These are phyloP conservation scores for Apodemia zela DNA, from an alignment of 2,888 invertebrate species.

Conservation along the genomic window DNA sequence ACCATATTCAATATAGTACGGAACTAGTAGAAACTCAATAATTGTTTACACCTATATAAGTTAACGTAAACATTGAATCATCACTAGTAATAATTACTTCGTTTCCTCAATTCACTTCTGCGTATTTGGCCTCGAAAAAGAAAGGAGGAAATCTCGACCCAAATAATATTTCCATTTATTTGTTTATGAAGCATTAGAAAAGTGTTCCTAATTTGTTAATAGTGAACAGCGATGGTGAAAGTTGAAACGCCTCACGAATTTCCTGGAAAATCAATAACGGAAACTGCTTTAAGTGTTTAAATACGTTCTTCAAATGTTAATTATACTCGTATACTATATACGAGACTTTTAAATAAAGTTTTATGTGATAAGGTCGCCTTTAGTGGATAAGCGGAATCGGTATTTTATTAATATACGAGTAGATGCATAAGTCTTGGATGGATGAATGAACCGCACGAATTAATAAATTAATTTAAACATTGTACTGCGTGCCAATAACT, in stretches of 20 bases:
- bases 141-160: constrained; percentile 21
- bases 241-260: not conserved
- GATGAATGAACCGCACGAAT: no score
- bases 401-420: no score
- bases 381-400: no score
- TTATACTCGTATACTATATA: no score
- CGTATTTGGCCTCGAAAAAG: constrained; percentile 18
- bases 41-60: not conserved
- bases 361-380: no score
- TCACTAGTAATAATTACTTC: not conserved
- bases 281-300: not conserved
- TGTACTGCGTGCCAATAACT: no score
- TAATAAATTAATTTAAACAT: no score
- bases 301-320: not conserved
- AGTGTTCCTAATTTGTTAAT: constrained; percentile 16
- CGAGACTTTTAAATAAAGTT: no score
- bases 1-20: not conserved
- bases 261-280: constrained; percentile 12
- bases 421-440: no score
- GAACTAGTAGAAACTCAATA: not conserved
- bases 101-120: constrained; percentile 23
- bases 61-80: constrained; percentile 1
- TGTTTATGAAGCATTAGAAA: constrained; percentile 10
- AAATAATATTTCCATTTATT: constrained; percentile 17
- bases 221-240: not conserved